Evolutionary conservation across 2,888 invertebrate species (phyloP), one percentile per base, ranked within the genome.

Genomic region (Parnassius smintheus): DNA sequence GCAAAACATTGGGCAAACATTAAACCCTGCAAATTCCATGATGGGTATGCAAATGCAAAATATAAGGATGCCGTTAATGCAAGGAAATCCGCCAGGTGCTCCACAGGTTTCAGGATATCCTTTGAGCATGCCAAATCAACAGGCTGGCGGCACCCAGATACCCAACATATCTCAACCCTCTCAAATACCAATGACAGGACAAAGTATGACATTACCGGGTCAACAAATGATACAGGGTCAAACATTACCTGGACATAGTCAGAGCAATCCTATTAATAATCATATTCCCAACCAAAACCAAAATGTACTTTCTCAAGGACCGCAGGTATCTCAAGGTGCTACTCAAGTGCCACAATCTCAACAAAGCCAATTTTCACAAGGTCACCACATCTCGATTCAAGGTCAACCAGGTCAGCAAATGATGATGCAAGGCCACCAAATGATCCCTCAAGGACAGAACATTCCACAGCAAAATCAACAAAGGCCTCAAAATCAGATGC

Each of bases 41-140:
- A 74, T 83, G 65, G 80, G 81, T 22, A 79, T 90, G 82, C 88
- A 87, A 74, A 83, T 90, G 83, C 85, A 81, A 59, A 87, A 85
- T 65, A 86, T 91, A 84, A 81, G 91, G 73, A 85, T 89, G 84
- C 82, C 88, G 8, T 69, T 83, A 55, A 82, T 85, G 78, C 87
- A 80, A 68, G 82, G 80, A 12, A 83, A 78, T 62, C 82, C 81
- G 60, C 77, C 79, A 9, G 84, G 76, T 65, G 61, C 73, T 35
- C 83, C 80, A 61, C 86, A 84, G 49, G 49, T 49, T 13, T 49
- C 49, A 74, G 82, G 79, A n/a, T 90, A 83, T 64, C 75, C 81
- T 10, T 75, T 84, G 68, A 83, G 75, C 69, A 74, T 85, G 68
- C 81, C 78, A 54, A 87, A 69, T 65, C 86, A 80, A 59, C 82